phyloP scores from a whole-genome alignment of 2,888 invertebrate species.

The Agonopterix heracliana region DNA sequence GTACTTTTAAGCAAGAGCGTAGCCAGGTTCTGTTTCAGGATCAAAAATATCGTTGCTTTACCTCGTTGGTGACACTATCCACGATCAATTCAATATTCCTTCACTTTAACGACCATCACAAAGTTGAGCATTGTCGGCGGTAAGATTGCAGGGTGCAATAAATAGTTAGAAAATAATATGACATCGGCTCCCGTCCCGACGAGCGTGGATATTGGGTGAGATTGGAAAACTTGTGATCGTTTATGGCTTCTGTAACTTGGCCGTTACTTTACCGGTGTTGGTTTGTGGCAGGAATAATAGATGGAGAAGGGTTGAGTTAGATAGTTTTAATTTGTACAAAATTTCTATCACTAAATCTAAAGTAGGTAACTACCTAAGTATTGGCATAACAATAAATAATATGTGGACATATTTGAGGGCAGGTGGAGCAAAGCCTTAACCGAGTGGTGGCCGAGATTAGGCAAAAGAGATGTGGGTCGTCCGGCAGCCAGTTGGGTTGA shows the following conservation, averaged over 20 bases:
- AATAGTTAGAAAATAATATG: slow-evolving; percentile 11
- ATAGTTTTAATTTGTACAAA: too few relatives aligned
- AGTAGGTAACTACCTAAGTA: too few relatives aligned
- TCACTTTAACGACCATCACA: not conserved
- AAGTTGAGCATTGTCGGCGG: not conserved
- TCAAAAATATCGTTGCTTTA: too few relatives aligned
- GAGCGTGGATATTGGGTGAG: not conserved
- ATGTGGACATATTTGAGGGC: too few relatives aligned
- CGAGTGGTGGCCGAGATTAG: too few relatives aligned
- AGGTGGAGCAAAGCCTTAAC: too few relatives aligned
- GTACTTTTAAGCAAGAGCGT: too few relatives aligned
- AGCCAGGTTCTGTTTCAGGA: too few relatives aligned
- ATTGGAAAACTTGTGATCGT: slow-evolving; percentile 7
- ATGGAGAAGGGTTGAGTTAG: not conserved
- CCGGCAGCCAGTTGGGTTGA: too few relatives aligned
- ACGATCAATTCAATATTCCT: not conserved
- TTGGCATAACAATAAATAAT: too few relatives aligned
- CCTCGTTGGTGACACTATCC: not conserved
- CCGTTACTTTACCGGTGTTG: not conserved
- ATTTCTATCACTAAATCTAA: too few relatives aligned
- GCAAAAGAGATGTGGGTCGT: too few relatives aligned
- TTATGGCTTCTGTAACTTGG: slow-evolving; percentile 3
- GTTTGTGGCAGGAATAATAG: not conserved
- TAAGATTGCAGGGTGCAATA: slow-evolving; percentile 11
- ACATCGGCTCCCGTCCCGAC: not conserved